phyloP scores from a whole-genome alignment of 2,797 vertebrate species.

The Hippoglossus hippoglossus region DNA sequence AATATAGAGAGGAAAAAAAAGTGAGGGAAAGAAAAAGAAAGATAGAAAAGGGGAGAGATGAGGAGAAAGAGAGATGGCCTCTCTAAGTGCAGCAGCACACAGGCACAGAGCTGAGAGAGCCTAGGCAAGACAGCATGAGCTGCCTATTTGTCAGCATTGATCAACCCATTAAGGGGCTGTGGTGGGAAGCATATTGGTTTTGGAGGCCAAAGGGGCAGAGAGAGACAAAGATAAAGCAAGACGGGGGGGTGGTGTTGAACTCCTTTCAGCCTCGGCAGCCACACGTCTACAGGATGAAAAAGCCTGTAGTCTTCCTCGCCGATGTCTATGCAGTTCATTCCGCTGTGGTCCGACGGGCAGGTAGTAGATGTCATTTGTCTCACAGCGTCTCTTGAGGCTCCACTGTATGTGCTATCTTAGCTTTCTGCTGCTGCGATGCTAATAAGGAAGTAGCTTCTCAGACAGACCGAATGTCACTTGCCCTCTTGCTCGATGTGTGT shows the following conservation, averaged over 20 bases:
- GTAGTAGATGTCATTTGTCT: constrained; percentile 73
- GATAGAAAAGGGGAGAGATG: constrained; percentile 47
- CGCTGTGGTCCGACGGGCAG: constrained; percentile 51
- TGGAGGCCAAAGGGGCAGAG: constrained; percentile 83
- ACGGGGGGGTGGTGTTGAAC: constrained; percentile 58
- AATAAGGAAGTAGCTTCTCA: constrained; percentile 56
- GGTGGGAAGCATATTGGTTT: constrained; percentile 86
- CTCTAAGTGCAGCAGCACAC: constrained; percentile 70
- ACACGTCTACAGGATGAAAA: constrained; percentile 70
- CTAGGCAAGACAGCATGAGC: constrained; percentile 81
- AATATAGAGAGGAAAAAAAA: constrained; percentile 50
- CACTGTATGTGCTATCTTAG: constrained; percentile 66
- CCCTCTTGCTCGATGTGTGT: constrained; percentile 49
- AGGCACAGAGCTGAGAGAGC: constrained; percentile 77
- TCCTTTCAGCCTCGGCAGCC: constrained; percentile 68
- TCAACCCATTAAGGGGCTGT: constrained; percentile 86
- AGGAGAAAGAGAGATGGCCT: constrained; percentile 73
- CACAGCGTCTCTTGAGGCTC: constrained; percentile 68
- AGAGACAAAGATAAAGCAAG: constrained; percentile 83
- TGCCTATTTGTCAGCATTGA: constrained; percentile 89
- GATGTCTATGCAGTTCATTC: constrained; percentile 71
- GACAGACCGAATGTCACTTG: constrained; percentile 64
- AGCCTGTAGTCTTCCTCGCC: constrained; percentile 58
- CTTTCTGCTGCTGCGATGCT: constrained; percentile 47
- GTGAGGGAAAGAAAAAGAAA: constrained; percentile 50